Conservation (phyloP, 2,113 vertebrate species). For the Solea senegalensis region DNA sequence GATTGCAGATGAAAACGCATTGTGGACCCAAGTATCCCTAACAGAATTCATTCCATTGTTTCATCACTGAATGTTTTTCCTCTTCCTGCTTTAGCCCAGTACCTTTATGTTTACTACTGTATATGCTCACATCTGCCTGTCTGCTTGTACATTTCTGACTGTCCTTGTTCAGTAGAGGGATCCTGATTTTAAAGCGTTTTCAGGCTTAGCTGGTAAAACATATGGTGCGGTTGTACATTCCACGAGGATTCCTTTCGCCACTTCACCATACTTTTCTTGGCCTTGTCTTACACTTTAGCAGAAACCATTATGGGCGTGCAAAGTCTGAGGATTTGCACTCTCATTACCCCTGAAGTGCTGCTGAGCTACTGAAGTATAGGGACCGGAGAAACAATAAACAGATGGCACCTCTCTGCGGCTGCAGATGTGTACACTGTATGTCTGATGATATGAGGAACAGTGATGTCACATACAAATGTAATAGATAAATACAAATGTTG, state of each 20-base stretch:
- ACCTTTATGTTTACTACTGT: background rate
- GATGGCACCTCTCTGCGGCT: slow-evolving; percentile 22
- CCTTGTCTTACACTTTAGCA: slow-evolving; percentile 42
- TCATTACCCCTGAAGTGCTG: slow-evolving; percentile 16
- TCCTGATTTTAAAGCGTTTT: background rate
- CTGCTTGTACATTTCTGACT: background rate
- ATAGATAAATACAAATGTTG: no score
- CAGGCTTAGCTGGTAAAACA: slow-evolving; percentile 9
- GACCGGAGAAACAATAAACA: slow-evolving; percentile 47
- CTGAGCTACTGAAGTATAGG: slow-evolving; percentile 7
- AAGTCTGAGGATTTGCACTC: slow-evolving; percentile 38
- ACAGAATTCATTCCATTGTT: no score
- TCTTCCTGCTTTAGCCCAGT: no score
- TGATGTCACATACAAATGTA: background rate
- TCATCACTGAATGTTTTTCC: no score
- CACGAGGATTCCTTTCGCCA: slow-evolving; percentile 20
- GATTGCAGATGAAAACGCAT: no score
- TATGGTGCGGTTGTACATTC: slow-evolving; percentile 20
- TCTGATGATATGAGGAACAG: slow-evolving; percentile 9
- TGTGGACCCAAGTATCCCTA: no score
- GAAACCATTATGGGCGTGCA: slow-evolving; percentile 47
- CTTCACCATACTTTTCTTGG: slow-evolving; percentile 47
- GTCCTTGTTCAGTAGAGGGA: background rate
- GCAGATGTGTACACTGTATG: slow-evolving; percentile 11
- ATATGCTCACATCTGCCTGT: background rate